Conservation (phyloP, 2,113 vertebrate genomes). For the Labeo catla region DNA sequence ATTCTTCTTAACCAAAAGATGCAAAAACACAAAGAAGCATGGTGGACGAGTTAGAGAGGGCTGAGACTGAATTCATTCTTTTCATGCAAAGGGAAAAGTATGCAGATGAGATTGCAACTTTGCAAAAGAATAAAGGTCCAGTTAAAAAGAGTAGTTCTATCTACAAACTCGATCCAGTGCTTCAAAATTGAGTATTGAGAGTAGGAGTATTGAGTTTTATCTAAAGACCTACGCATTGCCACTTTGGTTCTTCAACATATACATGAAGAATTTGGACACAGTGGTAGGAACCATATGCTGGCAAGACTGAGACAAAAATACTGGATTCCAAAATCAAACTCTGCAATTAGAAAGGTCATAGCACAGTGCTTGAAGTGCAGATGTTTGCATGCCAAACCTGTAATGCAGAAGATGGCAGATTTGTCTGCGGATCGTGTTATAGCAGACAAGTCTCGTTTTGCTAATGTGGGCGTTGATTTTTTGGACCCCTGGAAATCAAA, state of each 20-base stretch:
- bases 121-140: background rate
- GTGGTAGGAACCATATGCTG: constrained; percentile 14
- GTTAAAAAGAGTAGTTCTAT: background rate
- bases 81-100: background rate
- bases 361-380: background rate
- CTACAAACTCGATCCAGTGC: background rate
- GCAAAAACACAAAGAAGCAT: background rate
- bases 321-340: background rate
- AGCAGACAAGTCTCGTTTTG: too few relatives aligned
- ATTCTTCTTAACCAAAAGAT: background rate
- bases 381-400: background rate
- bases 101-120: background rate
- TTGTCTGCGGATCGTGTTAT: background rate
- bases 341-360: background rate
- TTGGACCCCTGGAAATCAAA: too few relatives aligned
- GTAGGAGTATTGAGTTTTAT: constrained; percentile 11
- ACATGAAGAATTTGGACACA: constrained; percentile 20
- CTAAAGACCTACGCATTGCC: background rate
- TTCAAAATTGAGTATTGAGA: background rate
- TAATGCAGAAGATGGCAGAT: background rate
- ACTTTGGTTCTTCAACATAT: constrained; percentile 18
- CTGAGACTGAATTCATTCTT: background rate
- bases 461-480: too few relatives aligned
- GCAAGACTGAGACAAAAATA: background rate
- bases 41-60: background rate